A percentile compares a stretch with the other conserved stretches of the same genome.
phyloP scores from a whole-genome alignment of 2,113 vertebrate genomes.

The Nesoenas mayeri region DNA sequence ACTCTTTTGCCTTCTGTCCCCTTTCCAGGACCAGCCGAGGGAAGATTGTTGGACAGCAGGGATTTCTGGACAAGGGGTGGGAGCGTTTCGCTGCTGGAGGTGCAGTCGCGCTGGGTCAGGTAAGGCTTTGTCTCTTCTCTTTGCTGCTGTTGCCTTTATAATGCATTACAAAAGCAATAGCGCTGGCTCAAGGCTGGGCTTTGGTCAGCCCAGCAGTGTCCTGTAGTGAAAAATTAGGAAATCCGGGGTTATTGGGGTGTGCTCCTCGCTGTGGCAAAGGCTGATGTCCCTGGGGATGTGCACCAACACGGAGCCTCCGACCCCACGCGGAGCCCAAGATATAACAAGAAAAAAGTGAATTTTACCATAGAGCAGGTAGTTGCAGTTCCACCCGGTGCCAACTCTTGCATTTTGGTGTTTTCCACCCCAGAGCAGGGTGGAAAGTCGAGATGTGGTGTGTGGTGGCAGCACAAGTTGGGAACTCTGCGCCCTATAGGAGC shows the following conservation, averaged over 20 bases:
- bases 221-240: background rate
- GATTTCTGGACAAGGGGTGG: background rate
- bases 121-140: background rate
- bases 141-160: background rate
- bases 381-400: fast-evolving
- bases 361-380: background rate
- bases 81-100: background rate
- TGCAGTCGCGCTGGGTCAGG: background rate
- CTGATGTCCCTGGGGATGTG: too few relatives aligned
- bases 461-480: background rate
- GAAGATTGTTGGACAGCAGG: fast-evolving
- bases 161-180: background rate
- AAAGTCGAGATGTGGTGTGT: background rate
- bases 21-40: background rate
- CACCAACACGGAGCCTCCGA: background rate
- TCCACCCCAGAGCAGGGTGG: background rate
- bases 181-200: background rate
- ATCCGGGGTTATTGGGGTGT: fast-evolving
- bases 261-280: too few relatives aligned
- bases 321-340: fast-evolving
- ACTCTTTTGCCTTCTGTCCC: background rate
- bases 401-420: background rate
- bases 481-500: background rate
- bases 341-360: too few relatives aligned
- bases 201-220: background rate